Conservation (phyloP, 2,113 vertebrate genomes). For the Polyodon spathula region DNA sequence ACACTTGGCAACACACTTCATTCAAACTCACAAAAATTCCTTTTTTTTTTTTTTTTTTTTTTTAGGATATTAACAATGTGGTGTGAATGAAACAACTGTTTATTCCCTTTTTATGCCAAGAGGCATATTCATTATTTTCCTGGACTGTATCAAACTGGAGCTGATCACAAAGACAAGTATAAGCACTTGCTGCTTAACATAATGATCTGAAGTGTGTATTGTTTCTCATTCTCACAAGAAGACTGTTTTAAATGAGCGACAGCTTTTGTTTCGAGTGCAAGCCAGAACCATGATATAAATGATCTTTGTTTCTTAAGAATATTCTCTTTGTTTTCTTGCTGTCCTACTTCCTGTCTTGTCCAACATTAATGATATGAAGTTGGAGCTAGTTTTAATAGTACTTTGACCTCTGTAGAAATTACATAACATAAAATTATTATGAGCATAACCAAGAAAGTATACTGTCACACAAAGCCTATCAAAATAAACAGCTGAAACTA, state of each 20-base stretch:
- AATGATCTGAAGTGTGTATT: neutral
- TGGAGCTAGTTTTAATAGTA: slow-evolving; percentile 34
- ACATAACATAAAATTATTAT: slow-evolving; percentile 46
- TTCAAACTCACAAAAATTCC: slow-evolving; percentile 19
- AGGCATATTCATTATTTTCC: slow-evolving; percentile 17
- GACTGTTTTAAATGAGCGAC: slow-evolving; percentile 4
- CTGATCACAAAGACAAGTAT: slow-evolving; percentile 4
- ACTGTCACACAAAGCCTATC: slow-evolving; percentile 46
- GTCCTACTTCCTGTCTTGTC: slow-evolving; percentile 11
- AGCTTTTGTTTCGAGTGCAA: neutral
- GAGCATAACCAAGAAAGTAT: slow-evolving; percentile 26
- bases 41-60: neutral
- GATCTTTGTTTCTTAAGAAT: slow-evolving; percentile 14
- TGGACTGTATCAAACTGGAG: slow-evolving; percentile 1
- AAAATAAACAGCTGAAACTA: slow-evolving; percentile 54
- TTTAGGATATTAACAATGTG: slow-evolving; percentile 20
- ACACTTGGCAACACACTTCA: slow-evolving; percentile 12
- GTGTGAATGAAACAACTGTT: slow-evolving; percentile 26
- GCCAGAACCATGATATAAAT: neutral
- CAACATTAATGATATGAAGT: slow-evolving; percentile 31
- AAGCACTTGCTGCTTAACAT: neutral
- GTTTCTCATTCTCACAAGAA: neutral
- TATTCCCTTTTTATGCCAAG: slow-evolving; percentile 14
- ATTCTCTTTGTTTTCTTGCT: slow-evolving; percentile 11
- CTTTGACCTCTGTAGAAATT: slow-evolving; percentile 31